These are phyloP conservation scores for Rhabdornis inornatus DNA, from an alignment of 2,113 vertebrate species.

Conservation along the genomic window DNA sequence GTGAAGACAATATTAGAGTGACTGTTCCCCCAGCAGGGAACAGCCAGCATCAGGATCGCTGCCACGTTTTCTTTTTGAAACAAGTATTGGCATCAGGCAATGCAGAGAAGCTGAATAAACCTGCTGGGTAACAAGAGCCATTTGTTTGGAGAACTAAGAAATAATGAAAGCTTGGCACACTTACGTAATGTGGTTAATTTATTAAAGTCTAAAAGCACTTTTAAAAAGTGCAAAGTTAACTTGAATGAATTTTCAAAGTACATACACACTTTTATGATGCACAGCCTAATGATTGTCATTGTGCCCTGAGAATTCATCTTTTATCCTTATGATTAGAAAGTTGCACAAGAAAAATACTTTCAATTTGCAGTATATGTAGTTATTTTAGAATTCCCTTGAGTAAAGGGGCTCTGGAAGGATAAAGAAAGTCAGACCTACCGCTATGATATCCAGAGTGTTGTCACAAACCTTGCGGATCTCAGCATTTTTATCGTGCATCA, in stretches of 20 bases:
- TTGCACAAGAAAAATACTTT: neutral
- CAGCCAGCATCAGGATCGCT: neutral
- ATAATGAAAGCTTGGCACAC: neutral
- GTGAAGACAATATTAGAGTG: neutral
- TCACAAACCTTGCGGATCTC: slow-evolving; percentile 97
- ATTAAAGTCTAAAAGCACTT: neutral
- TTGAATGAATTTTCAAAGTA: neutral
- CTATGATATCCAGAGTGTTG: slow-evolving; percentile 95
- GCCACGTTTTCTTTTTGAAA: neutral
- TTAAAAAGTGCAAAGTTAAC: neutral
- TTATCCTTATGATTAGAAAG: neutral
- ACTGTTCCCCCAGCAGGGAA: neutral
- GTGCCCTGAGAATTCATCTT: neutral
- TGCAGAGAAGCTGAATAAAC: neutral
- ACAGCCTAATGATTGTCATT: neutral
- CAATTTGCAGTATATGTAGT: neutral
- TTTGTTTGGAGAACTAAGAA: slow-evolving; percentile 5
- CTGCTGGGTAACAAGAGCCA: neutral
- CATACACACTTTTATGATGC: neutral
- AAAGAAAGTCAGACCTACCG: slow-evolving; percentile 75
- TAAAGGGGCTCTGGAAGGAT: neutral
- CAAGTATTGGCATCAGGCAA: neutral
- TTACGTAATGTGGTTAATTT: neutral
- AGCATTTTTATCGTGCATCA: slow-evolving; percentile 96
- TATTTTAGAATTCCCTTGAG: neutral